Conservation (phyloP, 2,797 vertebrate species). For the Novumbra hubbsi region DNA sequence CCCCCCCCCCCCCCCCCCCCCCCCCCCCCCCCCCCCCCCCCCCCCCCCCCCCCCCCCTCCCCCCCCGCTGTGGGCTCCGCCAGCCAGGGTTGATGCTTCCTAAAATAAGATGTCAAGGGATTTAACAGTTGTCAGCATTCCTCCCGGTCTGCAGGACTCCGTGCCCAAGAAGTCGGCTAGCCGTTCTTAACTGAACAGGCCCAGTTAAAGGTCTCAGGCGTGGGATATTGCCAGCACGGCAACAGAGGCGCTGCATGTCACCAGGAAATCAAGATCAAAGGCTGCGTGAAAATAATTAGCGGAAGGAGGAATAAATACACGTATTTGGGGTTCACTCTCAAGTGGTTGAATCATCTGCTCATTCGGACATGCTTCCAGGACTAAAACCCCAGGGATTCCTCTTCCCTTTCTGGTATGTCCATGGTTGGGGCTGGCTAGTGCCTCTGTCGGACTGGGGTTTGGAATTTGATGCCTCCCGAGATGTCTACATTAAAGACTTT, state of each 20-base stretch:
- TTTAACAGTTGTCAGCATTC: conserved; percentile 72
- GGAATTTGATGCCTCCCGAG: conserved; percentile 43
- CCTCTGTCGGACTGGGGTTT: conserved; percentile 18
- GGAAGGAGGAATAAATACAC: neutral
- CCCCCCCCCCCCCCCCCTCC: too few species aligned
- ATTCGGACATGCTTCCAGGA: neutral
- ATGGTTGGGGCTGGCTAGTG: conserved; percentile 13
- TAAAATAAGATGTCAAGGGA: conserved; percentile 76
- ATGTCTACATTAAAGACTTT: conserved; percentile 24
- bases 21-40: too few species aligned
- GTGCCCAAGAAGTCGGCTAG: conserved; percentile 44
- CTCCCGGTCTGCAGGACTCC: conserved; percentile 46
- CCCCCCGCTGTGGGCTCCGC: conserved; percentile 44
- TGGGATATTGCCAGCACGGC: neutral
- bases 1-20: too few species aligned
- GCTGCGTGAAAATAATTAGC: neutral
- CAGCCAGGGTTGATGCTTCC: conserved; percentile 46
- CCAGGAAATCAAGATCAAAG: neutral
- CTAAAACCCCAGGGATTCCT: conserved; percentile 2
- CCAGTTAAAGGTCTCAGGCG: conserved; percentile 33
- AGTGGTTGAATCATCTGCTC: conserved; percentile 5
- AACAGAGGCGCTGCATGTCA: conserved; percentile 25
- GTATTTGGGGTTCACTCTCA: conserved; percentile 1
- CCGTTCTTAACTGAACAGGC: conserved; percentile 53
- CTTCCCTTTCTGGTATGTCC: conserved; percentile 17